These are phyloP conservation scores for Drosophila stalkeri DNA, from an alignment of 2,888 invertebrate genomes.

Conservation along the genomic window DNA sequence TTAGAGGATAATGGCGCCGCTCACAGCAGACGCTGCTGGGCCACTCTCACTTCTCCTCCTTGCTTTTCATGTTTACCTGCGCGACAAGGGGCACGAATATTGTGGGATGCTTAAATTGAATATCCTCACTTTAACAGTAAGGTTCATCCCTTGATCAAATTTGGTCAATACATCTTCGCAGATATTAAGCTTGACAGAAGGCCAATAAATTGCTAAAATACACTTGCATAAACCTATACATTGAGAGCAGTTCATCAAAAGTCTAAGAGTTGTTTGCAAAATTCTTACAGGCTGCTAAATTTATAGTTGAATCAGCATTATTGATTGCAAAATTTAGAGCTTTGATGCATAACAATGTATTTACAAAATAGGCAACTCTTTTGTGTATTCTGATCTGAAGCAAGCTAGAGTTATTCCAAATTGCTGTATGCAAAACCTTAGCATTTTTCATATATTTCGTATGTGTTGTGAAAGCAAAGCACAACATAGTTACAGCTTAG, in stretches of 20 bases:
- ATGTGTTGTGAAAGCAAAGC: background rate
- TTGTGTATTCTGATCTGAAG: background rate
- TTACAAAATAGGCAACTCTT: background rate
- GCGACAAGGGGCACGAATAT: slow-evolving; percentile 18
- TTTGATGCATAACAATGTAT: background rate
- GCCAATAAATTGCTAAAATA: slow-evolving; percentile 40
- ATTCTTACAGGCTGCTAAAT: slow-evolving; percentile 16
- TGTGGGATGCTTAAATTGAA: slow-evolving; percentile 59
- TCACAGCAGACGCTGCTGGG: slow-evolving; percentile 39
- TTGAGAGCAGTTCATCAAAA: slow-evolving; percentile 36
- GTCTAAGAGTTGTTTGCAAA: slow-evolving; percentile 23
- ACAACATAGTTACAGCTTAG: background rate
- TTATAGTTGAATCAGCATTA: slow-evolving; percentile 24
- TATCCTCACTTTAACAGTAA: slow-evolving; percentile 42
- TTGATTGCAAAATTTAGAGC: slow-evolving; percentile 2
- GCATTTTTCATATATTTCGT: background rate
- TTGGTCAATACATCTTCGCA: slow-evolving; percentile 62
- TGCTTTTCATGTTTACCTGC: slow-evolving; percentile 42
- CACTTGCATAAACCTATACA: slow-evolving; percentile 13
- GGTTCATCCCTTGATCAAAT: slow-evolving; percentile 63
- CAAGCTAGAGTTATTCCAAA: background rate
- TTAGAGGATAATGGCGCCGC: slow-evolving; percentile 64
- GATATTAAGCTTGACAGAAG: slow-evolving; percentile 57
- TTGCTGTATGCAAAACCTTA: background rate
- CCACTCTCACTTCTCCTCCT: background rate